A percentile compares a stretch with the other conserved stretches of the same genome.
Evolutionary conservation across 2,888 invertebrate species (phyloP).

Genomic region (Leucophenga montana): DNA sequence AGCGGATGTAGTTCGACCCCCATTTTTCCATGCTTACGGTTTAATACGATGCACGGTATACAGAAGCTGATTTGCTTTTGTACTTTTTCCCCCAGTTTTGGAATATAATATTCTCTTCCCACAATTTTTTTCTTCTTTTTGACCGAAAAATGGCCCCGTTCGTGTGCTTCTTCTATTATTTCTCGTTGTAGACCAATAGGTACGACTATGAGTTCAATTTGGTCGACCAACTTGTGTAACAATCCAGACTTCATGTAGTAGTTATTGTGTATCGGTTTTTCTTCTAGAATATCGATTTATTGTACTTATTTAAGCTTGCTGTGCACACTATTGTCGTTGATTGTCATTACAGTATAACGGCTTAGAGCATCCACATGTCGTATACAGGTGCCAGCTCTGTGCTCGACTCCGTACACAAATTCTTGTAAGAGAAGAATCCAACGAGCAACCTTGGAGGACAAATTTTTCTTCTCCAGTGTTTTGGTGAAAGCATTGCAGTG

Average conservation of each 20-base stretch:
- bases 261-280: constrained; percentile 37
- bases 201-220: constrained; percentile 38
- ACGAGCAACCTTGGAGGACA: constrained; percentile 41
- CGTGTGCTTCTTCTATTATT: constrained; percentile 42
- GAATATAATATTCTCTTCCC: constrained; percentile 2
- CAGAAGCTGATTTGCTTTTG: neutral
- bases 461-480: constrained; percentile 57
- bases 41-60: constrained; percentile 17
- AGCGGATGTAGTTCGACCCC: constrained; percentile 25
- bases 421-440: constrained; percentile 43
- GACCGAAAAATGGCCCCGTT: constrained; percentile 45
- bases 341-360: constrained; percentile 37
- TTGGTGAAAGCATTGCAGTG: constrained; percentile 37
- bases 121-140: constrained; percentile 38
- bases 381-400: constrained; percentile 38
- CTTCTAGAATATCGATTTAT: too few species aligned
- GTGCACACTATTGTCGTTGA: constrained; percentile 24
- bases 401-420: constrained; percentile 47
- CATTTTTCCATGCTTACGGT: constrained; percentile 15
- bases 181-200: constrained; percentile 33
- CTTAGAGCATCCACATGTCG: constrained; percentile 35
- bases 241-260: constrained; percentile 40
- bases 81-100: neutral
- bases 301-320: constrained; percentile 33
- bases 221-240: constrained; percentile 37